Conservation (phyloP, 2,797 vertebrate species). For the Melanogrammus aeglefinus region DNA sequence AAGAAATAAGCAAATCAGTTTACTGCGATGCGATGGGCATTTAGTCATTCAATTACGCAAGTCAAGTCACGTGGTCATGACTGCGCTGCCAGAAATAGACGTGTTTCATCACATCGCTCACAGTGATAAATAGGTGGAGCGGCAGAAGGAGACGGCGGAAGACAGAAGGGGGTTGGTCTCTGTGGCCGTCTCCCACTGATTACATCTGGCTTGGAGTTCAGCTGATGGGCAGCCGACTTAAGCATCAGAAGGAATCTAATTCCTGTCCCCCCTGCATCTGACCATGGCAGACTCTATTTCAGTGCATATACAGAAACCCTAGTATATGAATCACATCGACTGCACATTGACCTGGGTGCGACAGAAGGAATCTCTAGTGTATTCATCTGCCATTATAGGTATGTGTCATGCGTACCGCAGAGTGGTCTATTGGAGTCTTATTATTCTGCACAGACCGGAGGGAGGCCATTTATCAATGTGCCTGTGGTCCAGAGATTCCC, state of each 20-base stretch:
- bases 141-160: background rate
- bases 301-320: background rate
- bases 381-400: background rate
- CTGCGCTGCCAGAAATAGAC: background rate
- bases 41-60: background rate
- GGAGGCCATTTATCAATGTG: slow-evolving; percentile 50
- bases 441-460: slow-evolving; percentile 31
- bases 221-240: background rate
- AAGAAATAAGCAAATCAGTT: background rate
- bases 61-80: background rate
- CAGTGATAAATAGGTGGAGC: background rate
- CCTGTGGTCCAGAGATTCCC: slow-evolving; percentile 41
- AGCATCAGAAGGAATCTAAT: background rate
- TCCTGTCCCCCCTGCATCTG: background rate
- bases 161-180: background rate
- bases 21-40: background rate
- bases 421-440: slow-evolving; percentile 35
- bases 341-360: background rate
- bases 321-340: background rate
- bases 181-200: background rate
- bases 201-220: background rate
- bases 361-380: background rate
- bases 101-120: background rate
- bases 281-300: background rate
- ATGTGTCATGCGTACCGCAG: slow-evolving; percentile 6